A percentile compares a stretch with the other conserved stretches of the same genome.
Evolutionary conservation across 2,888 invertebrate species (phyloP).

Genomic region (Liodrosophila aerea): DNA sequence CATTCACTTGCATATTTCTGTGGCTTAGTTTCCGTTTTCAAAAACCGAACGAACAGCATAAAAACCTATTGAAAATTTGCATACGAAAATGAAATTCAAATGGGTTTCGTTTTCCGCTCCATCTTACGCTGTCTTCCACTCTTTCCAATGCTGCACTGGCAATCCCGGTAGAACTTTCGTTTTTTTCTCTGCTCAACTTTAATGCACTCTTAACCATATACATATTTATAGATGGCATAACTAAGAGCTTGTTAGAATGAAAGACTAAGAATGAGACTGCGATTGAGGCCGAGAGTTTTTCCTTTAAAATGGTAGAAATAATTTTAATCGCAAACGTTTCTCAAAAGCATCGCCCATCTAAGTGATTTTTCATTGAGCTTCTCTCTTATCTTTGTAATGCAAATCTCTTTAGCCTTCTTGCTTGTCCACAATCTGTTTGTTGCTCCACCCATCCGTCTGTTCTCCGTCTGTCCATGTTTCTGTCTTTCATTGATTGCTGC

Average conservation of each 20-base stretch:
- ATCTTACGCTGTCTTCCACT: conserved; percentile 1
- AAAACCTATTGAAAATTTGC: conserved; percentile 71
- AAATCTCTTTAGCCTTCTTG: conserved; percentile 36
- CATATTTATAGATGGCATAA: conserved; percentile 40
- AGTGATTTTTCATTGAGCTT: conserved; percentile 59
- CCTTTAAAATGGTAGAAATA: conserved; percentile 28
- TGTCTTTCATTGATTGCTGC: conserved; percentile 47
- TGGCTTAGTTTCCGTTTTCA: conserved; percentile 69
- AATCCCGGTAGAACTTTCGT: conserved; percentile 47
- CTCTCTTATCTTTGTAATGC: conserved; percentile 62
- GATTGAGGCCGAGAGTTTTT: neutral
- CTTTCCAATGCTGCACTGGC: neutral
- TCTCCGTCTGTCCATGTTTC: conserved; percentile 25
- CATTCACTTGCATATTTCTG: conserved; percentile 71
- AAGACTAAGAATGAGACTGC: no score
- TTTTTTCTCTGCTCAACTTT: conserved; percentile 37
- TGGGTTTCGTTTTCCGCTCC: conserved; percentile 52
- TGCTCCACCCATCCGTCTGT: neutral
- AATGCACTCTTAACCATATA: conserved; percentile 40
- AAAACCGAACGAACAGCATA: conserved; percentile 59
- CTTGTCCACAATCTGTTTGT: conserved; percentile 4
- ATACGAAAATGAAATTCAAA: conserved; percentile 74
- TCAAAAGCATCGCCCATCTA: conserved; percentile 26
- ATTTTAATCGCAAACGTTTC: conserved; percentile 59
- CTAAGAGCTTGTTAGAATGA: neutral